phyloP scores from a whole-genome alignment of 2,888 invertebrate genomes.

The Cheilosia grossa region DNA sequence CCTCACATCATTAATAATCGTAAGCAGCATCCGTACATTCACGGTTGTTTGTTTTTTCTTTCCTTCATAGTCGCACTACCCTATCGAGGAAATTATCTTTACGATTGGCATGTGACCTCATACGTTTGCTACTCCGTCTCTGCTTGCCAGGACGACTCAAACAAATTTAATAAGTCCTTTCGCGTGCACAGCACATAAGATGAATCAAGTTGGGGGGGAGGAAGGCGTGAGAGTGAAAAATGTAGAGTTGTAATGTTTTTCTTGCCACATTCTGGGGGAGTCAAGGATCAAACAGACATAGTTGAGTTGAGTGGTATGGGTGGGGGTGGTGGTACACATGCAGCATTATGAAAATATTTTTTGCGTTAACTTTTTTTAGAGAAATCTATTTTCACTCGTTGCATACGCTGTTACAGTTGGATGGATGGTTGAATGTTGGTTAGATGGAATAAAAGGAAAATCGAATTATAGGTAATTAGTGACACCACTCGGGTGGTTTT shows the following conservation, averaged over 20 bases:
- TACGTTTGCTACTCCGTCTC: constrained; percentile 43
- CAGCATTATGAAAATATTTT: constrained; percentile 59
- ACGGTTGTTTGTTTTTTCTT: constrained; percentile 43
- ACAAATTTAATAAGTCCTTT: constrained; percentile 75
- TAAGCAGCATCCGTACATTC: constrained; percentile 49
- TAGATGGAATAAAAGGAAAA: constrained; percentile 59
- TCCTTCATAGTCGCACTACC: constrained; percentile 23
- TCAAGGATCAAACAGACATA: constrained; percentile 70
- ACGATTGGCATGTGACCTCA: constrained; percentile 74
- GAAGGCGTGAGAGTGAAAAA: constrained; percentile 2
- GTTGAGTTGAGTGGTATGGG: constrained; percentile 24
- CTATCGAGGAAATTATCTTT: constrained; percentile 72
- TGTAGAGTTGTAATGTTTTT: constrained; percentile 58
- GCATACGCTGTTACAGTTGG: constrained; percentile 43
- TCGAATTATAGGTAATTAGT: constrained; percentile 75
- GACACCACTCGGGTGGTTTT: constrained; percentile 57
- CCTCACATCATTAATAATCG: constrained; percentile 49
- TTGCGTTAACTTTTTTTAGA: constrained; percentile 17
- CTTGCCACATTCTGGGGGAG: constrained; percentile 32
- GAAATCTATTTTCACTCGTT: constrained; percentile 49
- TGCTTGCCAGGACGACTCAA: constrained; percentile 49
- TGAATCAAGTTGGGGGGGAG: constrained; percentile 16
- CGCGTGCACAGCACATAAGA: constrained; percentile 70
- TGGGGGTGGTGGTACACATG: constrained; percentile 48
- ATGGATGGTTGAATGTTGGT: constrained; percentile 22